Base-by-base conservation (phyloP, 2,888 invertebrate species). In the Dermolepida albohirtum region DNA sequence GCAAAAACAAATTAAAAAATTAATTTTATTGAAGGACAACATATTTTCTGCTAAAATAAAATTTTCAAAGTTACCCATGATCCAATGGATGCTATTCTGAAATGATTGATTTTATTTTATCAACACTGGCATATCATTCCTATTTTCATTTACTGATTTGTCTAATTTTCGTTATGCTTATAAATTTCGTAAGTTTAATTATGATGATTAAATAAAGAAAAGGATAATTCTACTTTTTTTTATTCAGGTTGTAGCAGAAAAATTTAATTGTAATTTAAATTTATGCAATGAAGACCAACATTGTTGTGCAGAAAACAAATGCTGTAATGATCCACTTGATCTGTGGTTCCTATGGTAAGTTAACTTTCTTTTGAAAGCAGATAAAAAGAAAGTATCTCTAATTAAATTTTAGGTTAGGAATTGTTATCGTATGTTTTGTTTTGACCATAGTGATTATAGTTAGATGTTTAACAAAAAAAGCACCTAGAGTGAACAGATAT, bases 301-400 rank as follows among this genome's bases (percentile, higher is more conserved):
- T 71, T 82, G 82, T 68, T 82, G 82, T 71, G 81, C 79, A 5
- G 77, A 81, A 39, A 80, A 81, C 71, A 78, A 76, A 72, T 82
- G 82, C 66, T 82, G 82, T 68, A 75, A 77, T 27, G 80, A 79
- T 68, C 43, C 63, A 6, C 39, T 73, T 22, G 78, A 79, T 49
- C 64, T 80, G 44, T 80, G 80, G 80, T 81, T 79, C 66, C 79
- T 79, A 63, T 81, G 82, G 82, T 81, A 78, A 77, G 67, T 67
- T 10, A 47, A 8, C 27, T 43, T 12, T 34, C n/a, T 34, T 1
- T 6, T 34, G 10, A 10, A 34, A 5, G 16, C 14, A 40, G 17
- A 44, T n/a, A 34, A 12, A 6, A 14, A 43, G 65, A 66, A 14
- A 43, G 27, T 55, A 41, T 10, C 2, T 39, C 39, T 14, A 2